Evolutionary conservation across 1,140 invertebrate species (phyloP).

Genomic region (Lysiphlebus fabarum): DNA sequence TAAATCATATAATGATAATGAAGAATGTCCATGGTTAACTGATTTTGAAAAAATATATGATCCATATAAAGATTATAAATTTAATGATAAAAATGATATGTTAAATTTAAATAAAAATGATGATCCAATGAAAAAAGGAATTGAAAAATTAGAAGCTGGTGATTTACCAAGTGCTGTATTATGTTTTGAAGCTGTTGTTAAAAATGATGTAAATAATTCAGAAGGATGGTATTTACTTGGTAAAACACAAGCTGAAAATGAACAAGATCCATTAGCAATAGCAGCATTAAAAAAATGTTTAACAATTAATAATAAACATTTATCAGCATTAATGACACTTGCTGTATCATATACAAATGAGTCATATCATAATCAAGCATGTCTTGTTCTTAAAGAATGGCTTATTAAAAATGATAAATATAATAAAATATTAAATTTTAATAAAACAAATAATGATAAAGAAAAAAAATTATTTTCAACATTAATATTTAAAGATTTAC

Average conservation of each 20-base stretch:
- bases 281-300: conserved; percentile 84
- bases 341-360: conserved; percentile 97
- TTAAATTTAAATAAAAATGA: conserved; percentile 58
- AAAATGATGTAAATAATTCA: conserved; percentile 75
- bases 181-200: conserved; percentile 93
- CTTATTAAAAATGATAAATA: conserved; percentile 83
- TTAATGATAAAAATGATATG: conserved; percentile 85
- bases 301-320: conserved; percentile 76
- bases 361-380: conserved; percentile 73
- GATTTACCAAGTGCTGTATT: conserved; percentile 94
- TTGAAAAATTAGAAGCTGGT: conserved; percentile 75
- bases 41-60: conserved; percentile 65
- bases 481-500: conserved; percentile 52
- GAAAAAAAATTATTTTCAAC: conserved; percentile 39
- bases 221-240: conserved; percentile 82
- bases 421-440: conserved; percentile 63
- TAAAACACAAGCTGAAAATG: conserved; percentile 89
- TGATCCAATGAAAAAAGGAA: conserved; percentile 85
- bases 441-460: conserved; percentile 29
- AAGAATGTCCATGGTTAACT: conserved; percentile 65
- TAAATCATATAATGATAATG: conserved; percentile 55
- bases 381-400: conserved; percentile 75
- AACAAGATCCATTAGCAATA: conserved; percentile 83
- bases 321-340: conserved; percentile 81
- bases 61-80: conserved; percentile 75